Conservation (phyloP, 2,888 invertebrate species). For the Phoenoteleia sp. region DNA sequence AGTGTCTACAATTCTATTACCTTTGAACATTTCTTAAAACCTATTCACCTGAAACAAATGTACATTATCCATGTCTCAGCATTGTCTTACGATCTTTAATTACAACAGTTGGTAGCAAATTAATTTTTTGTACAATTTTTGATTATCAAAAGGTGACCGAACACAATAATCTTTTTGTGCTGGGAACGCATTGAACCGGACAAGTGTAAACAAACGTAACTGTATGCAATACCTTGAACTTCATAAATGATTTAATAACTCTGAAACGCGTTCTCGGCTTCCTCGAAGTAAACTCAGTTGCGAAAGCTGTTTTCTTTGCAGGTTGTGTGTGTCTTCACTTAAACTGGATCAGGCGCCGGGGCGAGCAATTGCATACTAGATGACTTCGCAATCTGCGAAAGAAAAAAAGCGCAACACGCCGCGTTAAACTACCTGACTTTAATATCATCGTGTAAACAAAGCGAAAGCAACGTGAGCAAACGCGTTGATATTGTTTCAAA, state of each 20-base stretch:
- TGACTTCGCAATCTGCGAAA: conserved; percentile 84
- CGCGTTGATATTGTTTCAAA: conserved; percentile 11
- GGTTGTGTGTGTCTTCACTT: conserved; percentile 63
- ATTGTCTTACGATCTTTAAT: conserved; percentile 2
- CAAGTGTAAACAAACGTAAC: conserved; percentile 23
- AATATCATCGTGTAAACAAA: conserved; percentile 25
- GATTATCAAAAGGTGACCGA: conserved; percentile 48
- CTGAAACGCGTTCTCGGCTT: conserved; percentile 11
- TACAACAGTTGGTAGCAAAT: conserved; percentile 17
- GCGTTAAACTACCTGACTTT: not conserved
- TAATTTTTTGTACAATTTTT: conserved; percentile 44
- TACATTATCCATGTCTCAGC: not conserved
- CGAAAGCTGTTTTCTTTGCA: conserved; percentile 25
- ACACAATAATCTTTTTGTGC: conserved; percentile 18
- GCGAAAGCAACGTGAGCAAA: not conserved
- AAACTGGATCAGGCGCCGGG: conserved; percentile 84
- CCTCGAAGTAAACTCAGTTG: conserved; percentile 18
- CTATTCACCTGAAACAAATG: not conserved
- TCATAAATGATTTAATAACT: conserved; percentile 35
- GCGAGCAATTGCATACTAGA: conserved; percentile 85
- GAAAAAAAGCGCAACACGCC: conserved; percentile 14
- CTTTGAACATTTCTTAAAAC: conserved; percentile 1
- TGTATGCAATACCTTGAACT: not conserved
- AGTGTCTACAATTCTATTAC: too few relatives aligned
- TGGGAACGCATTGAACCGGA: not conserved